phyloP scores from a whole-genome alignment of 2,797 vertebrate species.

The Halcyon chelicuti region DNA sequence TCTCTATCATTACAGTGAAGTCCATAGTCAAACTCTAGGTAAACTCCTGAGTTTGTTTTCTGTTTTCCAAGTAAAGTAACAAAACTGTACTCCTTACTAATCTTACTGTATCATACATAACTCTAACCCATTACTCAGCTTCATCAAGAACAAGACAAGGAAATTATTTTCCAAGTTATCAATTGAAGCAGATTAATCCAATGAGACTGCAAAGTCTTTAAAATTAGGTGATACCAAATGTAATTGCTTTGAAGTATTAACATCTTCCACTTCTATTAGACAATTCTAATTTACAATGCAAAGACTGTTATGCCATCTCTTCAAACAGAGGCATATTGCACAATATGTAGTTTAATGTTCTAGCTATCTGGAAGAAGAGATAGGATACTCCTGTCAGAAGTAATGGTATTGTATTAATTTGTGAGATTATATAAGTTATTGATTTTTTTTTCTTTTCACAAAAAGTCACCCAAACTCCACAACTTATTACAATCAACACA shows the following conservation, averaged over 20 bases:
- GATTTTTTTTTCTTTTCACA: background rate
- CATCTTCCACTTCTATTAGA: background rate
- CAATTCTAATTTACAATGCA: background rate
- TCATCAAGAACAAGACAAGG: background rate
- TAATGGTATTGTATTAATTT: background rate
- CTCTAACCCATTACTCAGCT: background rate
- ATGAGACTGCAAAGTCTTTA: background rate
- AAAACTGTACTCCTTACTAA: background rate
- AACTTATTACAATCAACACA: background rate
- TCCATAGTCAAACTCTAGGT: background rate
- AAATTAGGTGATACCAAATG: background rate
- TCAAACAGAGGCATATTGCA: background rate
- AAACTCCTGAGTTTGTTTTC: background rate
- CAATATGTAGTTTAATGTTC: background rate
- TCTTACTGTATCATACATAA: background rate
- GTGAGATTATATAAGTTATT: background rate
- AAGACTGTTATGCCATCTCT: background rate
- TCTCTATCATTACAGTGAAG: background rate
- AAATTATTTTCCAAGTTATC: background rate
- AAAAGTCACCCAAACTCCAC: background rate
- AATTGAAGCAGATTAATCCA: background rate
- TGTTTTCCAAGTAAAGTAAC: background rate
- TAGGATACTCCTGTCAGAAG: background rate
- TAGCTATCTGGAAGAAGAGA: background rate
- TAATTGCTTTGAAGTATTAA: background rate